These are phyloP conservation scores for Galleria mellonella DNA, from an alignment of 1,140 invertebrate species.

Conservation along the genomic window DNA sequence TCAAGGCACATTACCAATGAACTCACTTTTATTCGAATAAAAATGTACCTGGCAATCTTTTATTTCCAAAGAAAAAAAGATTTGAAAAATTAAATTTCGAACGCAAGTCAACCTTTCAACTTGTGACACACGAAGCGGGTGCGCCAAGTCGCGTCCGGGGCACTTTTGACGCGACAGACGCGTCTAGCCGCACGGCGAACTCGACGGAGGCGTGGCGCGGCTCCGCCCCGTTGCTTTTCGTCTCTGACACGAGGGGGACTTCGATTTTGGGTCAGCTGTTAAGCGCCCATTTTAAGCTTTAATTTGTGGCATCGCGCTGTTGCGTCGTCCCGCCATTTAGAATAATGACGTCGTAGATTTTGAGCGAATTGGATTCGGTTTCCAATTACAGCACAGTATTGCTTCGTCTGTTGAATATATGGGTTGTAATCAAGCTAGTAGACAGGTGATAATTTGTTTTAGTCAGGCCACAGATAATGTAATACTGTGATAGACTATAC, in stretches of 20 bases:
- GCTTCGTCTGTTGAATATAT: no score
- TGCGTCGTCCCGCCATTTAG: constrained; percentile 54
- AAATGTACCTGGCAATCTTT: no score
- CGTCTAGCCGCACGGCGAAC: constrained; percentile 24
- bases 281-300: constrained; percentile 73
- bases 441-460: no score
- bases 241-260: constrained; percentile 41
- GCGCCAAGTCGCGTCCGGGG: constrained; percentile 36
- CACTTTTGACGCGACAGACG: constrained; percentile 65
- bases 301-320: constrained; percentile 69
- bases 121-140: constrained; percentile 12
- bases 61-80: no score
- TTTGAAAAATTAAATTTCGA: no score
- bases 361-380: constrained; percentile 42
- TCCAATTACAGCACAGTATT: constrained; percentile 19
- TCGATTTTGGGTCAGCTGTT: constrained; percentile 72
- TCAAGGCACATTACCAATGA: no score
- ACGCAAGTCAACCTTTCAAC: no score
- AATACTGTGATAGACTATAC: no score
- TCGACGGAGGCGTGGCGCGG: constrained; percentile 51
- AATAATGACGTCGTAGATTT: constrained; percentile 61
- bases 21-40: no score
- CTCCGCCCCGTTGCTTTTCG: constrained; percentile 68
- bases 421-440: no score
- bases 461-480: no score